Base-by-base conservation (phyloP, 2,113 vertebrate species). In the Tetrax tetrax region DNA sequence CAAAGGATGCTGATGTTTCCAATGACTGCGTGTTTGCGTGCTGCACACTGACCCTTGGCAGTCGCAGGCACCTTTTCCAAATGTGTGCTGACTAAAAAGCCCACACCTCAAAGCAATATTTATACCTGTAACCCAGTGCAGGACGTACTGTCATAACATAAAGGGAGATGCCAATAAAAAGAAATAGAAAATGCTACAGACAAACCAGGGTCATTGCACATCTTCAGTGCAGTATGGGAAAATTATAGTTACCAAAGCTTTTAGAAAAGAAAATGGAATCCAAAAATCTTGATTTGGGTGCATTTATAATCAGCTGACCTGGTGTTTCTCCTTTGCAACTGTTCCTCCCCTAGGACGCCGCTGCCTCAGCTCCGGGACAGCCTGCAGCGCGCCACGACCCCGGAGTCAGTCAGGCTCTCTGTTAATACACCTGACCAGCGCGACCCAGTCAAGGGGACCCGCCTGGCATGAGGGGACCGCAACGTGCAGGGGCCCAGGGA, bases 251-350 rank as follows among this genome's bases (percentile, higher is more conserved):
- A 94, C 87, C 87, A 83, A 95, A 97, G 91, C 93, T 91, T 95
- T 89, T 65, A n/a, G 80, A 57, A 95, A 95, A 97, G 89, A 97
- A 97, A 97, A 97, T 31, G 2, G 90, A 97, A 93, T 83, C 35
- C 10, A 66, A 54, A 90, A 68, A 48, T 84, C 76, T 83, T 75
- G 59, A 29, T 90, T 71, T 76, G 90, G 89, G 66, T 74, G 89
- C 60, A 61, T 56, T 79, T 77, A 81, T 72, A 48, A 90, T 53
- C 65, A 91, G 57, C 60, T 56, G 82, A 89, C 60, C 69, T 75
- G 63, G 47, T 54, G 60, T 20, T 95, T 96, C 87, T 80, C 31
- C 88, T 65, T 71, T 66, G 10, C 35, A 81, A 43, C 48, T 48
- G 45, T 94, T 90, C 66, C 79, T 83, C 75, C 47, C 27, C 12